phyloP scores from a whole-genome alignment of 2,797 vertebrate species.

The Notamacropus eugenii region DNA sequence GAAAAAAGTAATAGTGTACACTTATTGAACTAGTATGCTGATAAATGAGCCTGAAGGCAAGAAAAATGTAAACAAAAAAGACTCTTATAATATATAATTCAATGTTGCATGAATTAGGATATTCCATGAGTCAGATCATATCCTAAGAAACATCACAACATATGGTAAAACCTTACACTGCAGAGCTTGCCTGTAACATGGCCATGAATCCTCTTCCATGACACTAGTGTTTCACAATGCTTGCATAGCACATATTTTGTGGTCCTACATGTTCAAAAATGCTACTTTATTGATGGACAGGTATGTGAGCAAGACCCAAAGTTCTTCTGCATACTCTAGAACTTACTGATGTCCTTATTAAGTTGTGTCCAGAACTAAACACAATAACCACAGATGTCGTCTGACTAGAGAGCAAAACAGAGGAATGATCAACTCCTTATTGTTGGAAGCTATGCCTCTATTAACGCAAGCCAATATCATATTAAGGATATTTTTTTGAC shows the following conservation, averaged over 20 bases:
- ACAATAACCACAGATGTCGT: not conserved
- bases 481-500: not conserved
- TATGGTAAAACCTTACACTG: not conserved
- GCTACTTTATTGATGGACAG: not conserved
- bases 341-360: not conserved
- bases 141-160: constrained; percentile 30
- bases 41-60: constrained; percentile 10
- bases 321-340: not conserved
- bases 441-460: not conserved
- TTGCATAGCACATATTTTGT: not conserved
- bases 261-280: not conserved
- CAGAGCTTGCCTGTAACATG: not conserved
- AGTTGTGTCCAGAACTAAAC: not conserved
- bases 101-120: constrained; percentile 38
- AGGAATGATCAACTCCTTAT: not conserved
- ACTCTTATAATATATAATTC: constrained; percentile 16
- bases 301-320: not conserved
- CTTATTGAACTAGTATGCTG: constrained; percentile 66
- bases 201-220: not conserved
- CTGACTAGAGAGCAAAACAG: not conserved
- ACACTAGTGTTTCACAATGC: not conserved
- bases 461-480: not conserved
- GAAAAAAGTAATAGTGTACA: constrained; percentile 53
- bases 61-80: constrained; percentile 23
- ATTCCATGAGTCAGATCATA: constrained; percentile 16